Evolutionary conservation across 1,140 invertebrate genomes (phyloP).

Genomic region (Anastrepha obliqua): DNA sequence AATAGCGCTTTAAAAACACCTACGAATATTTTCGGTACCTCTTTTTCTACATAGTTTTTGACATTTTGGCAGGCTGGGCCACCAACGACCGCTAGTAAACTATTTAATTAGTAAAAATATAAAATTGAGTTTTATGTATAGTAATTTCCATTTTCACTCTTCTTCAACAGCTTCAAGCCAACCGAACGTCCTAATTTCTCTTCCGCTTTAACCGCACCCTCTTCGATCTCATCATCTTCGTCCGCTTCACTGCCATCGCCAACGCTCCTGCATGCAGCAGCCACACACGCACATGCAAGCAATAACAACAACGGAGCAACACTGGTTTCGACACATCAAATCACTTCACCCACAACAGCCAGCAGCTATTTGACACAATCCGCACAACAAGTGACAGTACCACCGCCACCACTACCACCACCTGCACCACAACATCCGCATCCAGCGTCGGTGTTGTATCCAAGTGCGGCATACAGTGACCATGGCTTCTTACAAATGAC

Average conservation of each 20-base stretch:
- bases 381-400: conserved; percentile 5
- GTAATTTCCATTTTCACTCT: not conserved
- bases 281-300: not conserved
- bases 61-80: too few species aligned
- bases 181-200: conserved; percentile 58
- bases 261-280: conserved; percentile 60
- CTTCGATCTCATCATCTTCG: conserved; percentile 76
- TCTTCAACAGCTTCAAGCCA: conserved; percentile 47
- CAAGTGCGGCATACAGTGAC: conserved; percentile 74
- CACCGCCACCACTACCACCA: conserved; percentile 64
- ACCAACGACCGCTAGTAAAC: too few species aligned
- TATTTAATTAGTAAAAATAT: too few species aligned
- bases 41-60: too few species aligned
- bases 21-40: too few species aligned
- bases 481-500: conserved; percentile 80
- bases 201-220: conserved; percentile 69
- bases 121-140: too few species aligned
- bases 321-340: not conserved
- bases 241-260: conserved; percentile 82
- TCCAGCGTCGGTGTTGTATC: conserved; percentile 67
- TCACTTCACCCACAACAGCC: not conserved
- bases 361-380: not conserved
- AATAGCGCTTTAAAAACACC: too few species aligned
- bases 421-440: conserved; percentile 63
- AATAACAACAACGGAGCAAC: not conserved